Base-by-base conservation (phyloP, 2,888 invertebrate genomes). In the Ophion slaviceki region DNA sequence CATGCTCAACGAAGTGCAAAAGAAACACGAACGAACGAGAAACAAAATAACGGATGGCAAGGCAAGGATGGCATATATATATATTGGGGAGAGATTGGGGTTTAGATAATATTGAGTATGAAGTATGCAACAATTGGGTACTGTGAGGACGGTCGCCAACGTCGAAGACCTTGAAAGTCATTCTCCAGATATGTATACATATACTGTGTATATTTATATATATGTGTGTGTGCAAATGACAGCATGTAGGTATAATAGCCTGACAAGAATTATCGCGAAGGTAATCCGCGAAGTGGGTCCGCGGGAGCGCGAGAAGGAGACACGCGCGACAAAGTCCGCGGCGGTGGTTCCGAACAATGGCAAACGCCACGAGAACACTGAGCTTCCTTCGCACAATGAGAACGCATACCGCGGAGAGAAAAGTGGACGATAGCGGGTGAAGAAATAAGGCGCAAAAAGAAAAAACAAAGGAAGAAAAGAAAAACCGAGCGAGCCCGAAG, bases 401-500 rank as follows among this genome's bases (percentile, higher is more conserved):
- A 68, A 68, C 70, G 71, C 74, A 79, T 40, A 74, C 78, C 74
- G 71, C 80, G 36, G 61, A 24, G 45, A 32, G 17, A 47, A 74
- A 20, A 67, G 59, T 64, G 66, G 77, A 53, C 53, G 53, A 5
- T 53, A 17, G 70, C 53, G 32, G 57, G 32, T 53, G 80, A 53
- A 24, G 61, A 17, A 72, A 62, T 57, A 76, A 82, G 59, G 64
- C 11, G 20, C 11, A 28, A 68, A 67, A 76, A 47, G 57, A 36
- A 47, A 17, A 45, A 57, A 14, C 59, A 47, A 53, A 14, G n/a
- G 45, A 6, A n/a, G 11, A 24, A 11, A 71, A 66, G 66, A 66
- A 68, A 45, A 77, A 88, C 71, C 72, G 86, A 80, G 85, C 87
- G 86, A 81, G 75, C 74, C 79, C 82, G 84, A 88, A 87, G 87